Evolutionary conservation across 2,797 vertebrate species (phyloP), one percentile per base, ranked within the genome.

Genomic region (Cyclura pinguis): DNA sequence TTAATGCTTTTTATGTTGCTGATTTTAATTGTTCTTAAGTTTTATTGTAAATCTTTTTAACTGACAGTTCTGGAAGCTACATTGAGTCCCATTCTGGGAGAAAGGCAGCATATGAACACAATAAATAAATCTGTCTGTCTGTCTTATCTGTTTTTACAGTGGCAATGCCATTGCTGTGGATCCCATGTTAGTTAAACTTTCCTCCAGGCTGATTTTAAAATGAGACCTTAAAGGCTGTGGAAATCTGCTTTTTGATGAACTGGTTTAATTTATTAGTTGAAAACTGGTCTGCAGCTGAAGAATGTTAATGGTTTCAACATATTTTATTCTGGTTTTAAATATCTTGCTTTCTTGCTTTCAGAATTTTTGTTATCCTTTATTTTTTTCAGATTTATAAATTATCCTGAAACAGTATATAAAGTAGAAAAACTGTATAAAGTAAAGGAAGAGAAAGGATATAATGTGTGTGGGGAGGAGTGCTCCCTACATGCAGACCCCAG

Each of bases 331-430:
- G 16, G 42, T 64, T 42, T 29, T 67, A 35, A 84, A 84, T 47
- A 10, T 83, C 62, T 83, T 82, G 20, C 18, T 38, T 62, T 62
- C n/a, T 62, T 38, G 12, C 35, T 83, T 83, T 59, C 10, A 38
- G 80, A 10, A 59, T 9, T 14, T 83, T 67, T 84, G 27, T 59
- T 67, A 64, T 64, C 42, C 64, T 62, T 42, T 29, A 42, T 64
- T 84, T 59, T 59, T 84, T 67, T 84, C 42, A 67, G 52, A 64
- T 84, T 67, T 84, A 59, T 67, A 84, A 67, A 67, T 6, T 64
- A 62, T 18, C 82, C 18, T 84, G 38, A 67, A 29, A 12, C 27
- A 69, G 7, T 69, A 69, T 32, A 29, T 69, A 69, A 29, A 69
- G 9, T 32, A 69, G 67, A 29, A 69, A 69, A 22, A 69, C 18